Conservation (phyloP, 1,140 invertebrate species). For the Lepidurus apus region DNA sequence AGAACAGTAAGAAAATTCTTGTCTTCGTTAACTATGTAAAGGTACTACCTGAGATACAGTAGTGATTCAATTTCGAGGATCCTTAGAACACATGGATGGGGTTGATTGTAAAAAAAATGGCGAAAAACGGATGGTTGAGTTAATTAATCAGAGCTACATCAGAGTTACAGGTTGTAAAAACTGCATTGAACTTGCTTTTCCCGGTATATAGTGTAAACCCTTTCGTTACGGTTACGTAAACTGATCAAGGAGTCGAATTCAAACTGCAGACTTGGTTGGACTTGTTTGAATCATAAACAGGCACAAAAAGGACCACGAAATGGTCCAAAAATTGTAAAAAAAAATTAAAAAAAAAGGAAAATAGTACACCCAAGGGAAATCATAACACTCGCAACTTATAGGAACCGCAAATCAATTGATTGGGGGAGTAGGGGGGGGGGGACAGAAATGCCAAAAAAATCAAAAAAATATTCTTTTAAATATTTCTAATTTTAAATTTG, state of each 20-base stretch:
- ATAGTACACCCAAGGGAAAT: constrained; percentile 5
- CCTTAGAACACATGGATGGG: neutral
- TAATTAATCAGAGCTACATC: neutral
- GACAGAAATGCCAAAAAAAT: neutral
- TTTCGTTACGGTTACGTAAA: neutral
- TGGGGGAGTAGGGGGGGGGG: neutral
- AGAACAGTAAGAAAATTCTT: constrained; percentile 2
- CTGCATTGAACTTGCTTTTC: neutral
- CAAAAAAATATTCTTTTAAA: too few relatives aligned
- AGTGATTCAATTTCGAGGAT: constrained; percentile 16
- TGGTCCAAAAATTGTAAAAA: constrained; percentile 10
- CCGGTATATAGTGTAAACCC: neutral
- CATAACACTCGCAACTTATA: constrained; percentile 6
- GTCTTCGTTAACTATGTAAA: constrained; percentile 13
- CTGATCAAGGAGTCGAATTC: neutral
- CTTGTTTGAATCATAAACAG: neutral
- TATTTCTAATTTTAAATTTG: neutral
- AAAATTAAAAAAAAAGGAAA: neutral
- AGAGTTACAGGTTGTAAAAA: neutral
- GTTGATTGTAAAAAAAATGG: neutral
- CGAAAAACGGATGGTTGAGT: neutral
- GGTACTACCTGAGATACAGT: constrained; percentile 21
- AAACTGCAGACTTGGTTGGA: neutral
- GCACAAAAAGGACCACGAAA: neutral
- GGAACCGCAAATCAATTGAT: constrained; percentile 27